Conservation (phyloP, 2,113 vertebrate genomes). For the Oenanthe oenanthe region DNA sequence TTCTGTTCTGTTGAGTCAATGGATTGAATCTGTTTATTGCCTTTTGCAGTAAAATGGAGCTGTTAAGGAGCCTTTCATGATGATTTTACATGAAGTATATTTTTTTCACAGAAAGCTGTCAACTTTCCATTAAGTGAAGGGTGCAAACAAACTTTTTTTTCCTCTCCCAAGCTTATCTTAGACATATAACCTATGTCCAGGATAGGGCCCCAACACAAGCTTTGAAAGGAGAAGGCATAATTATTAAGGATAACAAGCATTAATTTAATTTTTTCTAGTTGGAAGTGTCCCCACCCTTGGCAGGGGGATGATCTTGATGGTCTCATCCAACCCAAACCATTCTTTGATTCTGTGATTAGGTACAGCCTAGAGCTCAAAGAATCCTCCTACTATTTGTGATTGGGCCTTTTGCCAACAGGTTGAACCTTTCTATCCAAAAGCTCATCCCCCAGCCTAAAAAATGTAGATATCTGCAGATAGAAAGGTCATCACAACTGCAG, state of each 20-base stretch:
- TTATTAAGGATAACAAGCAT: background rate
- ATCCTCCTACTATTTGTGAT: background rate
- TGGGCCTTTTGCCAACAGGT: background rate
- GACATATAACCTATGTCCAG: background rate
- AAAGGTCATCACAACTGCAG: background rate
- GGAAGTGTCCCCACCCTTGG: background rate
- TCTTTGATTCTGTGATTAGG: background rate
- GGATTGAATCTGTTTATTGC: background rate
- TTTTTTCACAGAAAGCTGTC: background rate
- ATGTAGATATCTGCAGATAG: fast-evolving
- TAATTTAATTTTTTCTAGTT: background rate
- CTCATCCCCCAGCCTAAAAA: background rate
- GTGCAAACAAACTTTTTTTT: background rate
- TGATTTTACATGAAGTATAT: background rate
- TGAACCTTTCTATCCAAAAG: background rate
- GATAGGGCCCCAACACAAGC: background rate
- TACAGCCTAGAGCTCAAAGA: background rate
- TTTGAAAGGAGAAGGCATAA: background rate
- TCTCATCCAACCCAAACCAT: background rate
- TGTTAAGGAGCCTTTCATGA: background rate
- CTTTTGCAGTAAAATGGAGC: background rate
- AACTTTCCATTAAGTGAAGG: background rate
- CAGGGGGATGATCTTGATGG: background rate
- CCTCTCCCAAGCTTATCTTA: fast-evolving
- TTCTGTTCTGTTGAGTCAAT: background rate